Conservation (phyloP, 2,113 vertebrate species). For the Zapus hudsonius region DNA sequence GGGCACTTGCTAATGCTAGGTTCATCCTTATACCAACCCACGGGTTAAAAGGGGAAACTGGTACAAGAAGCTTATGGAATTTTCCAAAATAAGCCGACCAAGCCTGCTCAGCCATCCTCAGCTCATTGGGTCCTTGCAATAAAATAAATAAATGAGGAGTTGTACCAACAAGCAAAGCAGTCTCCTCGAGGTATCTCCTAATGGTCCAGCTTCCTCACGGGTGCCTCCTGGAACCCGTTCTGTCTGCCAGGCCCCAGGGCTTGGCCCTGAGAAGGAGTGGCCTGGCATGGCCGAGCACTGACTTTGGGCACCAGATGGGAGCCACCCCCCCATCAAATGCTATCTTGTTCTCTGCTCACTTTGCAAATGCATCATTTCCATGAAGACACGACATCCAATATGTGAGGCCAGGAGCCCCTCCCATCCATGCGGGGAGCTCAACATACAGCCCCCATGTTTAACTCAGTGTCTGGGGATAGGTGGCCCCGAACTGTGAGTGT, state of each 20-base stretch:
- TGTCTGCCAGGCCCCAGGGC: background rate
- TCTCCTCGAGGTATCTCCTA: background rate
- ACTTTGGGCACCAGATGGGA: background rate
- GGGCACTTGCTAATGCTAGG: slow-evolving; percentile 31
- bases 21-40: slow-evolving; percentile 10
- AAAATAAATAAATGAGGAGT: background rate
- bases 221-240: background rate
- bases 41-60: slow-evolving; percentile 41
- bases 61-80: background rate
- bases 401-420: background rate
- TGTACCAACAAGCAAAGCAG: background rate
- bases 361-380: background rate
- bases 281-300: background rate
- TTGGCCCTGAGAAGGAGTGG: background rate
- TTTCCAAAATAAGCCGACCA: slow-evolving; percentile 48
- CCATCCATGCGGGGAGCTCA: background rate
- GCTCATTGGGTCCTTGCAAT: background rate
- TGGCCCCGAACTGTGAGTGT: background rate
- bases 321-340: background rate
- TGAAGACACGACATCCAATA: background rate
- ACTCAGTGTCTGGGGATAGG: background rate
- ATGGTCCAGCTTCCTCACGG: background rate
- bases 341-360: slow-evolving; percentile 25
- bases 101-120: background rate
- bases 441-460: background rate